These are phyloP conservation scores for Macrotis lagotis DNA, from an alignment of 2,113 vertebrate species.

Conservation along the genomic window DNA sequence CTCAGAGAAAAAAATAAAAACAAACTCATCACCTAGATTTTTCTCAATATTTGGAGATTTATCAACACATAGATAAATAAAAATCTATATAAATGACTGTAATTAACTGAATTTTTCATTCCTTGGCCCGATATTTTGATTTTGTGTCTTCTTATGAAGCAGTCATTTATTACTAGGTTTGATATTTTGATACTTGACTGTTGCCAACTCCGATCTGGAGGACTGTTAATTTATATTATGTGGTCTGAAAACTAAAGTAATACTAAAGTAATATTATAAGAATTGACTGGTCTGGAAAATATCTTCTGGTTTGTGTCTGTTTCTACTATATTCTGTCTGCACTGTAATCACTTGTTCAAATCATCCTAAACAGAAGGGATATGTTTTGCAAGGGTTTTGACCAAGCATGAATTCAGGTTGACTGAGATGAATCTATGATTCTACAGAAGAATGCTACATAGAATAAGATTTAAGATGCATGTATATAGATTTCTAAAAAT, in stretches of 20 bases:
- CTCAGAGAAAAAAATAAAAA: not conserved
- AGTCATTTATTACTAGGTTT: constrained; percentile 12
- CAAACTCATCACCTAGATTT: not conserved
- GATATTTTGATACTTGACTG: constrained; percentile 7
- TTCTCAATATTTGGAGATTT: not conserved
- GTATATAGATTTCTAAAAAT: constrained; percentile 22
- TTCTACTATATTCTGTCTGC: not conserved
- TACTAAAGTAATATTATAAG: not conserved
- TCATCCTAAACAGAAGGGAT: constrained; percentile 40
- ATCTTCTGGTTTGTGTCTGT: not conserved
- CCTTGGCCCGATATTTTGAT: not conserved
- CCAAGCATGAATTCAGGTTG: constrained; percentile 25
- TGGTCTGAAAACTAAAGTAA: not conserved
- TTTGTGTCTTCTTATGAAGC: not conserved
- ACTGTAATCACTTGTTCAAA: constrained; percentile 31
- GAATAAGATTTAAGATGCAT: not conserved
- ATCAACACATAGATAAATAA: not conserved
- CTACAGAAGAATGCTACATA: not conserved
- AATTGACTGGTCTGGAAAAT: not conserved
- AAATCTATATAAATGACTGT: not conserved
- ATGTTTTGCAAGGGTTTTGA: constrained; percentile 27
- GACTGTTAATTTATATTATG: not conserved
- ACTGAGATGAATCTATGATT: constrained; percentile 36
- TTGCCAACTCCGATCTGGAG: not conserved
- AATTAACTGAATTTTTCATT: not conserved